Evolutionary conservation across 1,140 invertebrate genomes (phyloP).

Genomic region (Lepidostoma basale): DNA sequence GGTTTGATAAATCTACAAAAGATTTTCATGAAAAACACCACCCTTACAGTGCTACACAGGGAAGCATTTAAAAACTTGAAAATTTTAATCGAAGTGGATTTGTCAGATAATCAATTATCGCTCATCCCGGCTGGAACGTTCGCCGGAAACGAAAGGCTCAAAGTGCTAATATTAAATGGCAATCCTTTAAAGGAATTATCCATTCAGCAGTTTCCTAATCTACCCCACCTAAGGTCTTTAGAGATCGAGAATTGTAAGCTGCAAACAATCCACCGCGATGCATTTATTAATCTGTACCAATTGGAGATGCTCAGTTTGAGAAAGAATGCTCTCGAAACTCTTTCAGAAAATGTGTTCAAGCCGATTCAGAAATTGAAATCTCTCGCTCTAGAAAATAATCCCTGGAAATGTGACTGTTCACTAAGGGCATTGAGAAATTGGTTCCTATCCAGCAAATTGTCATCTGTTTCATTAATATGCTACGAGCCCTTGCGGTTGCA

Average conservation of each 20-base stretch:
- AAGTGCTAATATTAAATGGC: conserved; percentile 72
- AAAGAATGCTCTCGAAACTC: conserved; percentile 69
- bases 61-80: conserved; percentile 85
- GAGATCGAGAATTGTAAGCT: conserved; percentile 80
- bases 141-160: conserved; percentile 73
- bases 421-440: conserved; percentile 75
- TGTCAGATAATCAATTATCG: conserved; percentile 77
- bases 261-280: conserved; percentile 70
- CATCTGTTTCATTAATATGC: conserved; percentile 69
- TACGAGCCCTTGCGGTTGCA: conserved; percentile 64
- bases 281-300: conserved; percentile 69
- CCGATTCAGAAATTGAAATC: conserved; percentile 73
- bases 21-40: conserved; percentile 76
- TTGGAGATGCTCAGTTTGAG: conserved; percentile 75
- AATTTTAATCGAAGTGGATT: conserved; percentile 86
- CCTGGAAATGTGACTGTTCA: conserved; percentile 82
- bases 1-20: conserved; percentile 84
- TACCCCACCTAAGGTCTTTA: conserved; percentile 75
- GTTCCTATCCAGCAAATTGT: conserved; percentile 68
- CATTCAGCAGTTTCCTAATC: conserved; percentile 72
- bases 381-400: conserved; percentile 75
- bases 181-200: conserved; percentile 72
- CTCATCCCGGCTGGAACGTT: conserved; percentile 76
- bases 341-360: conserved; percentile 69
- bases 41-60: conserved; percentile 75